Evolutionary conservation across 2,888 invertebrate species (phyloP).

Genomic region (Tanytarsus gracilentus): DNA sequence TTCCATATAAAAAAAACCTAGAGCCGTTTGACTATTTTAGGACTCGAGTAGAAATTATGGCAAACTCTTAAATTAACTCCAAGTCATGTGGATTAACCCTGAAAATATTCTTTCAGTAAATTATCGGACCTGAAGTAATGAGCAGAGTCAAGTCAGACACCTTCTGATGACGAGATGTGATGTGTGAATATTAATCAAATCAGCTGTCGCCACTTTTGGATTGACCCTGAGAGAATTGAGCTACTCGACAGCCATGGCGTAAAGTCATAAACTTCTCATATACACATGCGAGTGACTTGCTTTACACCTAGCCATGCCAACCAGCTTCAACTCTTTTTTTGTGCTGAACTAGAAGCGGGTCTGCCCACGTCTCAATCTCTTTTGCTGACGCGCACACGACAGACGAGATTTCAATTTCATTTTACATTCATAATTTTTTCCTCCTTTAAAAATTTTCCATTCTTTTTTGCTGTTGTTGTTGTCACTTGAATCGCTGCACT

Average conservation of each 20-base stretch:
- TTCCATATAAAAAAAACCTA: no score
- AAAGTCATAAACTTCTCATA: conserved; percentile 13
- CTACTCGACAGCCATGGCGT: not conserved
- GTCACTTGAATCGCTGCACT: not conserved
- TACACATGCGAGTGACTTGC: not conserved
- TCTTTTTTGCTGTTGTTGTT: not conserved
- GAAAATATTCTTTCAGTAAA: not conserved
- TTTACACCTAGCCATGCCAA: conserved; percentile 1
- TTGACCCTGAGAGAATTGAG: conserved; percentile 15
- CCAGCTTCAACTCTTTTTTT: not conserved
- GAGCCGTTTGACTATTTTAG: no score
- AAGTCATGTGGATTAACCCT: no score
- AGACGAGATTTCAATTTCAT: conserved; percentile 18
- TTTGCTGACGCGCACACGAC: conserved; percentile 1
- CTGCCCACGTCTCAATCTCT: conserved; percentile 15
- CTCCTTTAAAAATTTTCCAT: no score
- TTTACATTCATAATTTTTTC: no score
- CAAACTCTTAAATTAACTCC: no score
- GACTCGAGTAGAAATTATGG: no score
- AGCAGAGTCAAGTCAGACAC: not conserved
- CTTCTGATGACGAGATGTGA: not conserved
- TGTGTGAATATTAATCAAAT: conserved; percentile 23
- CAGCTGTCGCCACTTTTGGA: conserved; percentile 19
- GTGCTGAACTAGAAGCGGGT: not conserved
- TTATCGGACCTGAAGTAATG: not conserved